Base-by-base conservation (phyloP, 2,888 invertebrate species). In the Linyphia triangularis region DNA sequence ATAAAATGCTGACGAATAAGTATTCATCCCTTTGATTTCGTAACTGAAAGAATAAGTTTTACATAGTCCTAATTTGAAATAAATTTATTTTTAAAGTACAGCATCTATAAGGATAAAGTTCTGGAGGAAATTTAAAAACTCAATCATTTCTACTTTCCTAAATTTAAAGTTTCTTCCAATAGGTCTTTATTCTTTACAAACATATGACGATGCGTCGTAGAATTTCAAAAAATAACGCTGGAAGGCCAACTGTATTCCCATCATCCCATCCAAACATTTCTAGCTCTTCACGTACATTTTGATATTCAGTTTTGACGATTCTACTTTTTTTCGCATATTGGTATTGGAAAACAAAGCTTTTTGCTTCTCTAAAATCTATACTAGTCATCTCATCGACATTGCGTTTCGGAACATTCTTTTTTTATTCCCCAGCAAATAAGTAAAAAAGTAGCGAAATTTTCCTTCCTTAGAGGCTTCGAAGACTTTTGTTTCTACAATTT, bases 311-410 rank as follows among this genome's bases (percentile, higher is more conserved):
- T 51, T 51, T 51, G n/a, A 13, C 51, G n/a, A n/a, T 1, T 51
- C 51, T 51, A n/a, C 16, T n/a, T 33, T 33, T 6, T 19, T 57
- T 24, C 24, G 16, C 59, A 19, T 59, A 9, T 4, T 67, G 6
- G 16, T 67, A 67, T 67, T 33, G 33, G 30, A 30, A 28, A 73
- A 28, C 19, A 22, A 70, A 70, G 40, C 70, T n/a, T n/a, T n/a
- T n/a, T 40, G 40, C 13, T 70, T 43, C 26, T 26, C 26, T 24
- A 43, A 73, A 51, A 57, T 57, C 28, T 73, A 28, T 73, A 51
- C 30, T 57, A 57, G 40, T 43, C 70, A 43, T 43, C 24, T 43
- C 70, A 70, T 24, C 40, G 43, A 24, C 57, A 26, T 30, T 73
- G 28, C 57, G 28, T n/a, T 28, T 43, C 19, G 43, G 40, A 70